Percentiles rank a stretch among this genome's conserved stretches.
Evolutionary conservation across 2,113 vertebrate species (phyloP).

Genomic region (Sciurus niger): DNA sequence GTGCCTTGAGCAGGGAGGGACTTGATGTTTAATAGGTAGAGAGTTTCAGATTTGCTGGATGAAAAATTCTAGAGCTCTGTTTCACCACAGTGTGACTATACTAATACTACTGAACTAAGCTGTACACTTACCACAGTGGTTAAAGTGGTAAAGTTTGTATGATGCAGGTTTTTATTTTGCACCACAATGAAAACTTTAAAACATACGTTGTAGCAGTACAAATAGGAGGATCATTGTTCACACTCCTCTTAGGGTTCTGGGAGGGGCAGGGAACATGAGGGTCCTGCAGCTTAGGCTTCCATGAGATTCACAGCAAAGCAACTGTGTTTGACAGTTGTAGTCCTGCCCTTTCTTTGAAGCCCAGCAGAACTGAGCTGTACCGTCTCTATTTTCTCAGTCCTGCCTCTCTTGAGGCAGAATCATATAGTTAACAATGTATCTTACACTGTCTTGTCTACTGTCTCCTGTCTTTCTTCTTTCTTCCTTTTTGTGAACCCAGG

Average conservation of each 20-base stretch:
- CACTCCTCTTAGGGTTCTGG: neutral
- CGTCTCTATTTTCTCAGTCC: neutral
- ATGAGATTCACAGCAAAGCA: neutral
- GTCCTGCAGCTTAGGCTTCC: neutral
- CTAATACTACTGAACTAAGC: neutral
- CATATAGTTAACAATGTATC: neutral
- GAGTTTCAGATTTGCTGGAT: constrained; percentile 21
- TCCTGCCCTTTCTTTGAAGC: neutral
- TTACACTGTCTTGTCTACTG: neutral
- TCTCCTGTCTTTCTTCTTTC: neutral
- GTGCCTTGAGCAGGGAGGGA: neutral
- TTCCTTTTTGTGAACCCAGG: neutral
- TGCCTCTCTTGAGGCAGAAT: neutral
- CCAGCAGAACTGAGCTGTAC: neutral
- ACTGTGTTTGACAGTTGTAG: neutral
- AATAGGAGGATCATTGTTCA: neutral
- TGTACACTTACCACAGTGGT: neutral
- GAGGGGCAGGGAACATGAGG: neutral
- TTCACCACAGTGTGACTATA: neutral
- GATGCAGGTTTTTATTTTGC: neutral
- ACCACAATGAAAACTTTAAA: neutral
- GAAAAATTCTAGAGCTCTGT: neutral
- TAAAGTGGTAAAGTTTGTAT: neutral
- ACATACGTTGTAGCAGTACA: neutral
- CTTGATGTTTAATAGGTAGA: neutral